Evolutionary conservation across 1,140 invertebrate genomes (phyloP).

Genomic region (Drosophila kanapiae): DNA sequence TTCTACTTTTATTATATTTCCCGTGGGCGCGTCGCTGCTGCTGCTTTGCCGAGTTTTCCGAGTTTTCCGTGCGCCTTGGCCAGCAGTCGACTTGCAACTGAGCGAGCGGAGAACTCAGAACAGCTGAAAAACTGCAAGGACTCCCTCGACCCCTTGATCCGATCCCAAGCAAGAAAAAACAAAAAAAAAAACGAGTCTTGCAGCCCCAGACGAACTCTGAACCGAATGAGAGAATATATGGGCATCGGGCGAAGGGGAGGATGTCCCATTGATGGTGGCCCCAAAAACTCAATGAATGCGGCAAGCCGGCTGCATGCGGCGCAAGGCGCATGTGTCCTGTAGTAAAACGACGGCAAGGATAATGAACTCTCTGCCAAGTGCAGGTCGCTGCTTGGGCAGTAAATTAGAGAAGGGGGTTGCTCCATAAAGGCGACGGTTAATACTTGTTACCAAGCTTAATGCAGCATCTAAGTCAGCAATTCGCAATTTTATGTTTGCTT

Average conservation of each 20-base stretch:
- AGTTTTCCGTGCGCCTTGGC: constrained; percentile 64
- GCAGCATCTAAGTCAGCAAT: fast-evolving
- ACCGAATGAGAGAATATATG: constrained; percentile 4
- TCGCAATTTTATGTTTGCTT: no score
- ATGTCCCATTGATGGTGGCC: constrained; percentile 66
- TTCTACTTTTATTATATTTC: constrained; percentile 22
- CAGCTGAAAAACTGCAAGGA: constrained; percentile 64
- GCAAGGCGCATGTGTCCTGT: constrained; percentile 56
- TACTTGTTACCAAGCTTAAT: neutral
- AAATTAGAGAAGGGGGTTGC: neutral
- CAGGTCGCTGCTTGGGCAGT: neutral
- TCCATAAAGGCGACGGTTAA: neutral
- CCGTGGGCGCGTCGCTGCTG: constrained; percentile 18
- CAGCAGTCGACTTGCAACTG: constrained; percentile 79
- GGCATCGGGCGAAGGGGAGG: neutral
- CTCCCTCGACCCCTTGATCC: constrained; percentile 30
- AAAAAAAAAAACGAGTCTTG: constrained; percentile 17
- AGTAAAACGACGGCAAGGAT: constrained; percentile 50
- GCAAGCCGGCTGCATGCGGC: constrained; percentile 35
- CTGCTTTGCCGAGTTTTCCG: constrained; percentile 61
- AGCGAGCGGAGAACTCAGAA: constrained; percentile 30
- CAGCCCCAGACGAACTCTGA: constrained; percentile 53
- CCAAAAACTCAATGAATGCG: constrained; percentile 56
- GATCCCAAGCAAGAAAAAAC: constrained; percentile 9
- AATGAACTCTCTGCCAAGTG: constrained; percentile 42